phyloP scores from a whole-genome alignment of 2,113 vertebrate genomes.

The Aspidoscelis tigris region DNA sequence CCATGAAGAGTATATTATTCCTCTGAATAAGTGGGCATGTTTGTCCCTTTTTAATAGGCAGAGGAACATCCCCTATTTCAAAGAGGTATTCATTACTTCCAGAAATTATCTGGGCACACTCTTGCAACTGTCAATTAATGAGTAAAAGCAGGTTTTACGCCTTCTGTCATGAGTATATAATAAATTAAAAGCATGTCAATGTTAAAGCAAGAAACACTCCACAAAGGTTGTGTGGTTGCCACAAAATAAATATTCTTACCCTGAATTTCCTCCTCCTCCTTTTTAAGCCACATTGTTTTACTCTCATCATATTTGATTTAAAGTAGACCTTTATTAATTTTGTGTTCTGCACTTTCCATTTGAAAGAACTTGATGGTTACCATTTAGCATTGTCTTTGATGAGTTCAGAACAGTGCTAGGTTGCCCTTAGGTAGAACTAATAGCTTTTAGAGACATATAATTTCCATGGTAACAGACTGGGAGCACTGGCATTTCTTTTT shows the following conservation, averaged over 20 bases:
- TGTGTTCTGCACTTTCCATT: neutral
- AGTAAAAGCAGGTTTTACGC: too few relatives aligned
- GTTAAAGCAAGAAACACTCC: neutral
- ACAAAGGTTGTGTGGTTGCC: neutral
- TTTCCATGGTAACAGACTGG: conserved; percentile 38
- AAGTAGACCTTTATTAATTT: conserved; percentile 19
- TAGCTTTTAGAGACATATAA: conserved; percentile 4
- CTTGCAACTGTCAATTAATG: too few relatives aligned
- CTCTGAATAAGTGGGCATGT: too few relatives aligned
- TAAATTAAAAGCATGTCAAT: neutral
- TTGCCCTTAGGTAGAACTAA: conserved; percentile 20
- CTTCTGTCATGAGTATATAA: neutral
- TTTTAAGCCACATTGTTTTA: neutral
- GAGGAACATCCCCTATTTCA: too few relatives aligned
- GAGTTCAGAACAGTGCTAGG: neutral
- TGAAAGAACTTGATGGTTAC: conserved; percentile 11
- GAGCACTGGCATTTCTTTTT: conserved; percentile 40
- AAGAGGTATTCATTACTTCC: too few relatives aligned
- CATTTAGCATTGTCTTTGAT: neutral
- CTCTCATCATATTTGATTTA: neutral
- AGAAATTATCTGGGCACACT: too few relatives aligned
- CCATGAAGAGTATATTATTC: too few relatives aligned
- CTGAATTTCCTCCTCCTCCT: neutral
- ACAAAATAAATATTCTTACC: neutral
- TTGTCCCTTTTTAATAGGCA: too few relatives aligned